Conservation (phyloP, 1,140 invertebrate genomes). For the Drosophila ogumai region DNA sequence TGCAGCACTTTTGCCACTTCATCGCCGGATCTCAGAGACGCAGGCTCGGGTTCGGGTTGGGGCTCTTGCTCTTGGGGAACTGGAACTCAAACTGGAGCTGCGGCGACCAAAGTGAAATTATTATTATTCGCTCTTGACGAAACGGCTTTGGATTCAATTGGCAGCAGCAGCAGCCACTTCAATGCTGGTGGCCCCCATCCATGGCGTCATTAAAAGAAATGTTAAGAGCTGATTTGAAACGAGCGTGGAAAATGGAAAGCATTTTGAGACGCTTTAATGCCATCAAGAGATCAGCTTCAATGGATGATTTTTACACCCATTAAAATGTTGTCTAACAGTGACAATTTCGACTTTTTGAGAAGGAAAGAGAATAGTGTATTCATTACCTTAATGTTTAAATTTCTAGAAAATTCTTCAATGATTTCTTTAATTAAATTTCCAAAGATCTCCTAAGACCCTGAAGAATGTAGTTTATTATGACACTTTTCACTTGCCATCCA, state of each 20-base stretch:
- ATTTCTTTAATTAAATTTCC: no score
- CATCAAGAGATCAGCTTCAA: slow-evolving; percentile 43
- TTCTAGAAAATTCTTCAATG: not conserved
- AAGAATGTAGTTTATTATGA: not conserved
- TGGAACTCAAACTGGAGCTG: slow-evolving; percentile 33
- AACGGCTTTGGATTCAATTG: slow-evolving; percentile 57
- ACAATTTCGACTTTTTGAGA: slow-evolving; percentile 4
- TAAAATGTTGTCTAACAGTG: slow-evolving; percentile 32
- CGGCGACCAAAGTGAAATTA: slow-evolving; percentile 75
- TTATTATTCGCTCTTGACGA: slow-evolving; percentile 59
- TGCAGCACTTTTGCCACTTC: slow-evolving; percentile 77
- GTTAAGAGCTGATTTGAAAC: slow-evolving; percentile 40
- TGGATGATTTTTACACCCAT: slow-evolving; percentile 30
- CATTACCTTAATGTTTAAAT: not conserved
- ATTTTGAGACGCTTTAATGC: slow-evolving; percentile 44
- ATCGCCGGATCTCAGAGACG: slow-evolving; percentile 36
- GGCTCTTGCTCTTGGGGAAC: slow-evolving; percentile 9
- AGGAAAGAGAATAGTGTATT: not conserved
- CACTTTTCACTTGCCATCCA: not conserved
- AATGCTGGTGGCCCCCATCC: slow-evolving; percentile 37
- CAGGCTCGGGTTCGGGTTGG: not conserved
- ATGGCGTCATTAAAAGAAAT: slow-evolving; percentile 38
- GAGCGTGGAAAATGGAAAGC: slow-evolving; percentile 61
- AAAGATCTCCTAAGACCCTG: not conserved
- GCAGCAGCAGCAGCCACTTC: slow-evolving; percentile 35